A percentile compares a stretch with the other conserved stretches of the same genome.
Evolutionary conservation across 2,888 invertebrate species (phyloP).

Genomic region (Malacosoma neustria): DNA sequence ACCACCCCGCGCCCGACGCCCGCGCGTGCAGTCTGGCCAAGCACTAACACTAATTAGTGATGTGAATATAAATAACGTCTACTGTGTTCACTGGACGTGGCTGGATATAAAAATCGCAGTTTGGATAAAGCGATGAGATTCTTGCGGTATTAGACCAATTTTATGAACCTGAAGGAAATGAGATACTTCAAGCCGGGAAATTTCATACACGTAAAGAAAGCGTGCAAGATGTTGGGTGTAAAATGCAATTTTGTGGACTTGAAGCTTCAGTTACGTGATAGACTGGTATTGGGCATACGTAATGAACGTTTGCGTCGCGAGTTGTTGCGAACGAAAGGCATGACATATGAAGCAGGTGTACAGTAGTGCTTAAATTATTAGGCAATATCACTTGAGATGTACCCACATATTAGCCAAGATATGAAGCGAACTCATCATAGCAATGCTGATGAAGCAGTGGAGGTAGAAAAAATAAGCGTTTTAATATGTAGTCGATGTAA

Average conservation of each 20-base stretch:
- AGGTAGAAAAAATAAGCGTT: too few species aligned
- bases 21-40: too few species aligned
- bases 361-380: too few species aligned
- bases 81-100: conserved; percentile 2
- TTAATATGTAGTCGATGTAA: conserved; percentile 1
- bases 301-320: too few species aligned
- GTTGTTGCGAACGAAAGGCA: background rate
- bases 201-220: conserved; percentile 4
- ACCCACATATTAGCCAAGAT: too few species aligned
- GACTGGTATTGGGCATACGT: too few species aligned
- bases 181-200: conserved; percentile 3
- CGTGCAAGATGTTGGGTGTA: background rate
- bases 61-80: conserved; percentile 2
- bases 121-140: background rate
- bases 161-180: too few species aligned
- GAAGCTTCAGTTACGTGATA: conserved; percentile 1
- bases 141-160: too few species aligned
- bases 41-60: background rate
- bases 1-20: too few species aligned
- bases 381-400: too few species aligned
- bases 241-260: conserved; percentile 2
- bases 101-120: background rate
- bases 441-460: too few species aligned
- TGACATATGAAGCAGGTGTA: conserved; percentile 4
- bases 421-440: background rate